A percentile compares a stretch with the other conserved stretches of the same genome.
phyloP scores from a whole-genome alignment of 2,797 vertebrate genomes.

The Poeciliopsis gracilis region DNA sequence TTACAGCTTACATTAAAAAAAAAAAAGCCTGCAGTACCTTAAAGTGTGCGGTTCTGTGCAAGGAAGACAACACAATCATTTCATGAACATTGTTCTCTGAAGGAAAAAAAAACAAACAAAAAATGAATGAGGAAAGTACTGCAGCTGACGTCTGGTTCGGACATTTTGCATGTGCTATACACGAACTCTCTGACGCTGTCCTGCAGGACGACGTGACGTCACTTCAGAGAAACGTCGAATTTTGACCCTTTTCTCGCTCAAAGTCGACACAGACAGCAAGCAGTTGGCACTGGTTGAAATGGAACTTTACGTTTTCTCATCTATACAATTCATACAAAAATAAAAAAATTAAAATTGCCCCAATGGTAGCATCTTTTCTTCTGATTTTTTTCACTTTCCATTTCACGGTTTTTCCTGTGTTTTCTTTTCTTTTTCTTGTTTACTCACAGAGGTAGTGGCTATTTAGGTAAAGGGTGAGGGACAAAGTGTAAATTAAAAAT shows the following conservation, averaged over 20 bases:
- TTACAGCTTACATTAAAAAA: slow-evolving; percentile 52
- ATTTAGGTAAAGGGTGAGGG: slow-evolving; percentile 80
- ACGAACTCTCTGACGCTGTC: slow-evolving; percentile 60
- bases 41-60: slow-evolving; percentile 74
- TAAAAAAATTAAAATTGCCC: slow-evolving; percentile 83
- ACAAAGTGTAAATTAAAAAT: slow-evolving; percentile 79
- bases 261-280: slow-evolving; percentile 73
- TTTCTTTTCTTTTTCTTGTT: neutral
- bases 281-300: slow-evolving; percentile 81
- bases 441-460: slow-evolving; percentile 87
- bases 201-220: slow-evolving; percentile 61
- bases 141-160: slow-evolving; percentile 67
- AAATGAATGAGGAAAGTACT: slow-evolving; percentile 57
- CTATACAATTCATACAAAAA: slow-evolving; percentile 87
- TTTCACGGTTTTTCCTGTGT: slow-evolving; percentile 63
- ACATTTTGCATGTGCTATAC: slow-evolving; percentile 75
- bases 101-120: slow-evolving; percentile 24
- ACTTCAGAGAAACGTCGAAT: slow-evolving; percentile 69
- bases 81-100: slow-evolving; percentile 69
- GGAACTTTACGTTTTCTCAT: slow-evolving; percentile 75
- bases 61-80: slow-evolving; percentile 78
- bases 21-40: slow-evolving; percentile 58
- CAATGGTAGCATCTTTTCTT: slow-evolving; percentile 74
- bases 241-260: slow-evolving; percentile 65
- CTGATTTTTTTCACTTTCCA: slow-evolving; percentile 73